Evolutionary conservation across 2,888 invertebrate species (phyloP), one percentile per base, ranked within the genome.

Genomic region (Cantharis flavilabris): DNA sequence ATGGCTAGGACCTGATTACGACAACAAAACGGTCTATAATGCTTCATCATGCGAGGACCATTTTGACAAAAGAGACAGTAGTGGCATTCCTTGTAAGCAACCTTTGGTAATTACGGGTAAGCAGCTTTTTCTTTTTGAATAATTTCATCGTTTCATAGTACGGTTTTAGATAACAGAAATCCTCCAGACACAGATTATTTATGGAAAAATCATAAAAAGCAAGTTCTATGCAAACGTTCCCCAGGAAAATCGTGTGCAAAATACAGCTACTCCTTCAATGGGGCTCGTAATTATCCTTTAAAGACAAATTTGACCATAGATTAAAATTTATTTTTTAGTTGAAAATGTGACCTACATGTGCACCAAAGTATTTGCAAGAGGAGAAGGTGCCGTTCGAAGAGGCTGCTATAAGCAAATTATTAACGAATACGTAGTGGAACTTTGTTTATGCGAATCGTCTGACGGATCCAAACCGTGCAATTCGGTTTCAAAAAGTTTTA

Each of bases 321-420:
- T 49, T 28, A 33, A 62, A 64, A 33, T 64, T 49, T 72, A 3
- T 20, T 62, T 91, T 90, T 33, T 86, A 94, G 94, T 91, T 79
- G 90, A 92, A 85, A 94, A 94, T 84, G 91, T 93, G 2, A 94
- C 94, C 0, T 92, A 92, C 82, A 91, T 93, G 92, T 94, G 94
- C 84, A 91, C 93, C 69, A 91, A 92, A 85, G 93, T 92, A 0
- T 88, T 91, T 62, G 88, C 90, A 75, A 84, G 86, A 9, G 84
- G 85, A 5, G 90, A 90, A 71, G 85, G 88, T 1, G 87, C 89
- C 0, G 89, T 91, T 73, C 90, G 89, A 4, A 89, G 87, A 72
- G 93, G 93, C 3, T 94, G 94, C 84, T 92, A 90, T 84, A 89
- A 88, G 69, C 90, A 93, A 77, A 83, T 81, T 64, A 69, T 84